phyloP scores from a whole-genome alignment of 2,888 invertebrate genomes.

The Tipula confusa region DNA sequence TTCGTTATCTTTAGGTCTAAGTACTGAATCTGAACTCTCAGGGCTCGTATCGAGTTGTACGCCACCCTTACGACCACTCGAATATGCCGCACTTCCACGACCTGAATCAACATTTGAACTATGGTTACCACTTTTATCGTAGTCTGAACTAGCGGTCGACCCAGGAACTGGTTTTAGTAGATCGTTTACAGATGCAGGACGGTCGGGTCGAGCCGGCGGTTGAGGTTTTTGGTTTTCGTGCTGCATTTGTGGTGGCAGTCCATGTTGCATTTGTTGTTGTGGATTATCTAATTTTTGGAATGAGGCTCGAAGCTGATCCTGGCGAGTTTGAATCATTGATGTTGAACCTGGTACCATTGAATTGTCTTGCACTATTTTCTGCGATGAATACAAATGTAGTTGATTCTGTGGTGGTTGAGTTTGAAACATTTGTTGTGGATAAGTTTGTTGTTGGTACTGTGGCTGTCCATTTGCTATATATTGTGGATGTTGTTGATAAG shows the following conservation, averaged over 20 bases:
- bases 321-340: slow-evolving; percentile 41
- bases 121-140: slow-evolving; percentile 69
- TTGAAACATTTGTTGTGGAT: not conserved
- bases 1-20: slow-evolving; percentile 53
- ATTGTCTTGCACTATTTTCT: slow-evolving; percentile 32
- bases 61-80: slow-evolving; percentile 60
- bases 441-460: slow-evolving; percentile 21
- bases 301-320: slow-evolving; percentile 36
- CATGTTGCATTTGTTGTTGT: slow-evolving; percentile 26
- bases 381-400: not conserved
- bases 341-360: slow-evolving; percentile 22
- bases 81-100: slow-evolving; percentile 74
- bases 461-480: slow-evolving; percentile 29
- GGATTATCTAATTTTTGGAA: slow-evolving; percentile 36
- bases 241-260: slow-evolving; percentile 40
- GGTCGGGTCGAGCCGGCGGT: not conserved
- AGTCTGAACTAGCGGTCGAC: slow-evolving; percentile 66
- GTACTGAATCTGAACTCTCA: slow-evolving; percentile 55
- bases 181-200: slow-evolving; percentile 35
- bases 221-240: slow-evolving; percentile 50
- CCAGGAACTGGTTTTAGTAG: slow-evolving; percentile 49
- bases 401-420: not conserved
- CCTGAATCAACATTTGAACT: slow-evolving; percentile 76
- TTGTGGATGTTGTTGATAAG: not conserved
- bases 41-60: slow-evolving; percentile 55